Conservation (phyloP, 2,113 vertebrate species). For the Poeciliopsis retropinna region DNA sequence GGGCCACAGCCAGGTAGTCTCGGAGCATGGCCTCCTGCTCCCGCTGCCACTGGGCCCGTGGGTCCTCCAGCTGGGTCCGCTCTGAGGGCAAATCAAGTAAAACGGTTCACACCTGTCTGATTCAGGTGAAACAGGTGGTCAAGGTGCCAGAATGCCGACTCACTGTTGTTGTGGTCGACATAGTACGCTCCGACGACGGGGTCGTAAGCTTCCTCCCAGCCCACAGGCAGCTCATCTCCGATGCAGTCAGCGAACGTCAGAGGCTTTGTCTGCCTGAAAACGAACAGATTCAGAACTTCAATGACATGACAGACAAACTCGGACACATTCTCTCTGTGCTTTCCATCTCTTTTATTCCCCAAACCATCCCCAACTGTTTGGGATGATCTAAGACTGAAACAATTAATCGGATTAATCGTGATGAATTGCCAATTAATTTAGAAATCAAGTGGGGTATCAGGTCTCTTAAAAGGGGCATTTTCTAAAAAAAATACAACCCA, state of each 20-base stretch:
- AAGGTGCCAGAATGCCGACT: conserved; percentile 42
- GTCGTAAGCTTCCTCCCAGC: conserved; percentile 97
- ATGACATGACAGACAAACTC: not conserved
- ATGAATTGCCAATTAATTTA: no score
- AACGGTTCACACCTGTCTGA: not conserved
- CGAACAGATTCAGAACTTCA: conserved; percentile 8
- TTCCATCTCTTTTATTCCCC: not conserved
- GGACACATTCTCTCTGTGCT: no score
- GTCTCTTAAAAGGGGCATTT: no score
- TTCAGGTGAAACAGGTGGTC: not conserved
- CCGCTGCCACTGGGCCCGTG: conserved; percentile 92
- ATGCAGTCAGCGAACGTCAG: conserved; percentile 98
- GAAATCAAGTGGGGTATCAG: no score
- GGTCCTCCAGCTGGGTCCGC: conserved; percentile 97
- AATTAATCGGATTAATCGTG: no score
- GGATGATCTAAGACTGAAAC: no score
- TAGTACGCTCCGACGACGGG: conserved; percentile 93
- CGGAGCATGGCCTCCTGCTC: conserved; percentile 97
- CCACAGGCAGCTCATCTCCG: conserved; percentile 93
- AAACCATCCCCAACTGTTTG: no score
- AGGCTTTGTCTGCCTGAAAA: conserved; percentile 93
- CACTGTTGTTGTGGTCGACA: conserved; percentile 99
- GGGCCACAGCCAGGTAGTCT: conserved; percentile 93
- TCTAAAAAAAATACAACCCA: no score
- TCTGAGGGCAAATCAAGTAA: conserved; percentile 53